Evolutionary conservation across 1,140 invertebrate genomes (phyloP).

Genomic region (Drosophila dunni): DNA sequence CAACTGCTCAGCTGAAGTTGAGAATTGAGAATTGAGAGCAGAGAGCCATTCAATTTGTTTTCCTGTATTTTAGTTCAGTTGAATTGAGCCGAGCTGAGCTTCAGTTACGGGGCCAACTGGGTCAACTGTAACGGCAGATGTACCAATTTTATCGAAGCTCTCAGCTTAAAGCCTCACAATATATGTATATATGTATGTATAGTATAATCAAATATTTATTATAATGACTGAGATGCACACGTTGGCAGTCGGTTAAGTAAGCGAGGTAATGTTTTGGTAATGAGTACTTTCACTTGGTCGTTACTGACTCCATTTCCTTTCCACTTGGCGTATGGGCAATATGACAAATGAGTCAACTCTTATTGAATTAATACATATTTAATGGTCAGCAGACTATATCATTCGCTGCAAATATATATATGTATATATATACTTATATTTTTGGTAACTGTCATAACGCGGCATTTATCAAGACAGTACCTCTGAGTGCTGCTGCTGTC

Average conservation of each 20-base stretch:
- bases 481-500: conserved; percentile 57
- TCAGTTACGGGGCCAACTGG: conserved; percentile 56
- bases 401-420: not conserved
- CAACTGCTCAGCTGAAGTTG: conserved; percentile 56
- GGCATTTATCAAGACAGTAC: conserved; percentile 60
- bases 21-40: conserved; percentile 9
- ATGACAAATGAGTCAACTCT: conserved; percentile 71
- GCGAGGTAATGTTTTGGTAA: conserved; percentile 68
- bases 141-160: conserved; percentile 50
- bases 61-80: conserved; percentile 53
- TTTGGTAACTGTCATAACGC: conserved; percentile 53
- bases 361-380: conserved; percentile 73
- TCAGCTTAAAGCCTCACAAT: conserved; percentile 62
- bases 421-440: conserved; percentile 5
- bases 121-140: conserved; percentile 75
- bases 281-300: conserved; percentile 72
- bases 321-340: conserved; percentile 62
- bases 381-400: conserved; percentile 15
- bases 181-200: conserved; percentile 34
- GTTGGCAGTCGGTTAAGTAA: conserved; percentile 22
- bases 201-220: conserved; percentile 77
- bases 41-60: conserved; percentile 69
- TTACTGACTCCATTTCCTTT: conserved; percentile 62
- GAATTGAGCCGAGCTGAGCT: conserved; percentile 24
- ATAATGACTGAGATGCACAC: conserved; percentile 51